phyloP scores from a whole-genome alignment of 2,797 vertebrate genomes.

The Sebastes diploproa region DNA sequence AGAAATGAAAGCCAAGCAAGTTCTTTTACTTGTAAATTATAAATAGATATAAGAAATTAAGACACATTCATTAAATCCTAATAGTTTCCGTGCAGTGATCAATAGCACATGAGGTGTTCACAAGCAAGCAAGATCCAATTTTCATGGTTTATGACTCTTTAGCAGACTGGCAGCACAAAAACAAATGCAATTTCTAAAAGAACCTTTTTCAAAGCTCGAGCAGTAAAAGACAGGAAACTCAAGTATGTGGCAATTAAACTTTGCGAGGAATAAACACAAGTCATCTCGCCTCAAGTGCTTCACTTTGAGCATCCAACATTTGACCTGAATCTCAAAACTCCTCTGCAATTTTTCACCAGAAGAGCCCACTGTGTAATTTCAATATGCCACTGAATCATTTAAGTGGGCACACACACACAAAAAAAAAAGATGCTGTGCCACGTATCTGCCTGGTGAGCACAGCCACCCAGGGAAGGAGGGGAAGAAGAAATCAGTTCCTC shows the following conservation, averaged over 20 bases:
- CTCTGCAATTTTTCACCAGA: slow-evolving; percentile 36
- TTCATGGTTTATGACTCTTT: background rate
- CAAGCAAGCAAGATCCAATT: background rate
- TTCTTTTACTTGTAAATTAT: background rate
- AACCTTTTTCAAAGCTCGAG: background rate
- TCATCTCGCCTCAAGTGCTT: slow-evolving; percentile 20
- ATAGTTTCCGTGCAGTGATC: background rate
- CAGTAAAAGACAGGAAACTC: background rate
- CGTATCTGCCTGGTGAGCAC: slow-evolving; percentile 25
- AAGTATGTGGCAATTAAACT: slow-evolving; percentile 1
- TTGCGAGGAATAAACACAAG: background rate
- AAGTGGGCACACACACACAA: slow-evolving; percentile 40
- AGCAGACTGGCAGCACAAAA: background rate
- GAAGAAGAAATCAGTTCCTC: slow-evolving; percentile 22
- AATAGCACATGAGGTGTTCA: background rate
- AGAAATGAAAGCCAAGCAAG: background rate
- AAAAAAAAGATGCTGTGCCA: slow-evolving; percentile 37
- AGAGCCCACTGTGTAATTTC: slow-evolving; percentile 52
- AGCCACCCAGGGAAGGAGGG: slow-evolving; percentile 16
- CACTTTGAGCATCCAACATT: slow-evolving; percentile 19
- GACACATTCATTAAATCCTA: background rate
- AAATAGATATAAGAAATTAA: background rate
- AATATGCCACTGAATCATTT: slow-evolving; percentile 64
- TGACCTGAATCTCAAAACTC: slow-evolving; percentile 39
- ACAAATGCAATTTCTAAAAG: background rate